Base-by-base conservation (phyloP, 2,888 invertebrate genomes). In the Cistogaster globosa region DNA sequence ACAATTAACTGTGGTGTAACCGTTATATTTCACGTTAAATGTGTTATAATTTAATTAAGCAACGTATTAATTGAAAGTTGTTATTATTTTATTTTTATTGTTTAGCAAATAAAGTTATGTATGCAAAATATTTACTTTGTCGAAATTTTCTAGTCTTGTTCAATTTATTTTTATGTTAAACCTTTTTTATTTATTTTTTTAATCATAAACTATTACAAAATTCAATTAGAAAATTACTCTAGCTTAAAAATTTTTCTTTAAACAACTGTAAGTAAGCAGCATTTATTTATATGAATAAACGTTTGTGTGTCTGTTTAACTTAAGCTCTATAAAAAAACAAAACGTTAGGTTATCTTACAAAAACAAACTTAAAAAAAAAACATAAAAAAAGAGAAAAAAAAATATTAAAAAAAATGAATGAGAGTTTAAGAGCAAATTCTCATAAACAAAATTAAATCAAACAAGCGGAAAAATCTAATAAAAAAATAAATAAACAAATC, bases 401-500 rank as follows among this genome's bases (percentile, higher is more conserved):
- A 48, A 63, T 48, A 69, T 53, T 55, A 77, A 65, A 71, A 38
- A 48, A 63, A 72, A 79, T 22, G 48, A 58, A 48, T n/a, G 22
- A 45, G 2, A 55, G 20, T n/a, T 53, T 53, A 32, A 42, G 63
- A 76, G 57, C 62, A 57, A 82, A 69, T 60, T 42, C 65, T 76
- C 68, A 78, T 78, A 81, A 84, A 84, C 62, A 81, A 77, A 62
- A 81, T 84, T 69, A 81, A 84, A 77, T 77, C 81, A 81, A 81
- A 77, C 77, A 84, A 81, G 72, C 81, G 76, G 78, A 82, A 82
- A 81, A 78, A 84, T 78, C 77, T 81, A 84, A 81, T 82, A 71
- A 26, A 65, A 57, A 20, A 69, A 71, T 63, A 75, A 60, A 77
- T 26, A 26, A 26, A 4, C 74, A 85, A 85, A 82, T 85, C 82